phyloP scores from a whole-genome alignment of 1,140 invertebrate species.

The Papilio glaucus region DNA sequence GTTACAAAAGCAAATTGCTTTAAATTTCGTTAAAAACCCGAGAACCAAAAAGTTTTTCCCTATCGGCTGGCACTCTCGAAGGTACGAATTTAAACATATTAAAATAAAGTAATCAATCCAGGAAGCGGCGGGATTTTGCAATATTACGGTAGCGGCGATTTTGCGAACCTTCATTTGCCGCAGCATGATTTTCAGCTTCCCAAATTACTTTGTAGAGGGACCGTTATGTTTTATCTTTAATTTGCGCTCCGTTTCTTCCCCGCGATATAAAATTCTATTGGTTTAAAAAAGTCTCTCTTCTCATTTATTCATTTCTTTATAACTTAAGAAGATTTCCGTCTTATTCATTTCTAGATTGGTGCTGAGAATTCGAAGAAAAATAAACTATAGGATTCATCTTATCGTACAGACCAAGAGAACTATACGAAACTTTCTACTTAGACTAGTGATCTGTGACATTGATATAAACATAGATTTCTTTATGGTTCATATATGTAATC shows the following conservation, averaged over 20 bases:
- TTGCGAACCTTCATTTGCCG: slow-evolving; percentile 27
- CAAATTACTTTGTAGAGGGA: slow-evolving; percentile 27
- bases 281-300: slow-evolving; percentile 6
- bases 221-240: slow-evolving; percentile 29
- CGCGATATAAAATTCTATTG: slow-evolving; percentile 17
- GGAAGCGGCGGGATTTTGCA: not conserved
- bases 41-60: not conserved
- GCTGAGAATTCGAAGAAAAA: no score
- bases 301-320: not conserved
- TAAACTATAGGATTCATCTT: no score
- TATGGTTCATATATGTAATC: no score
- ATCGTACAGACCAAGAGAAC: no score
- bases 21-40: not conserved
- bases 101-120: slow-evolving; percentile 33
- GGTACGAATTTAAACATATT: slow-evolving; percentile 28
- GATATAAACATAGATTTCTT: no score
- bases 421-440: no score
- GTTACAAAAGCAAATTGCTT: not conserved
- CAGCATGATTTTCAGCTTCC: slow-evolving; percentile 27
- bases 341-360: no score
- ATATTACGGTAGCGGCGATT: slow-evolving; percentile 3
- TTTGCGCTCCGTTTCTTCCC: slow-evolving; percentile 21
- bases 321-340: not conserved
- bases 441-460: no score
- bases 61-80: not conserved